Evolutionary conservation across 2,797 vertebrate genomes (phyloP).

Genomic region (Okamejei kenojei): DNA sequence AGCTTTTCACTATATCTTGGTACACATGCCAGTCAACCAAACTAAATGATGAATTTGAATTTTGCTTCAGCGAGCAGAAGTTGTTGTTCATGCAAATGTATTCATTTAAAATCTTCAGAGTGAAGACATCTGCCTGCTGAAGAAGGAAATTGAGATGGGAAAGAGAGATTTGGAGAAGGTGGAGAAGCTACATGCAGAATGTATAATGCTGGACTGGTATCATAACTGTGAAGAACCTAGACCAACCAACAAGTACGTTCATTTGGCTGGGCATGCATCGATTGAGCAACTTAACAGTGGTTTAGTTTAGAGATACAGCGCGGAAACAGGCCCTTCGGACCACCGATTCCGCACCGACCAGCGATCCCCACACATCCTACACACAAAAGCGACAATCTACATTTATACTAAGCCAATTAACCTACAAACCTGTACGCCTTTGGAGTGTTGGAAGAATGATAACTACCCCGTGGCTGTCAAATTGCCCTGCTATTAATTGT

Average conservation of each 20-base stretch:
- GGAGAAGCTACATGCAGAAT: constrained; percentile 52
- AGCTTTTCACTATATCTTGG: no score
- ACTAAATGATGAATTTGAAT: neutral
- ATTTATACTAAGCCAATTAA: no score
- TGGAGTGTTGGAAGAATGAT: no score
- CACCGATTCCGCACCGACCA: no score
- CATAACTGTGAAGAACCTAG: constrained; percentile 47
- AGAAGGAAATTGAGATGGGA: constrained; percentile 61
- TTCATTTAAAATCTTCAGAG: constrained; percentile 49
- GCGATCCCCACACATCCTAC: no score
- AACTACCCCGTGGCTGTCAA: neutral
- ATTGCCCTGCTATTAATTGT: neutral
- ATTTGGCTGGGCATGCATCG: no score
- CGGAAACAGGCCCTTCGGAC: no score
- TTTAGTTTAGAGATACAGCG: no score
- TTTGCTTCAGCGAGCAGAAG: neutral
- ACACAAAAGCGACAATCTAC: no score
- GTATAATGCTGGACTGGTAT: constrained; percentile 58
- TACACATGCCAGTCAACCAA: no score
- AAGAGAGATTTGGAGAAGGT: constrained; percentile 55
- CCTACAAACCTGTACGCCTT: no score
- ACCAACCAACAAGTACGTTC: constrained; percentile 50
- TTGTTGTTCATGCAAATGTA: neutral
- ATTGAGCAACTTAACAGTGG: neutral
- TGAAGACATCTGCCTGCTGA: constrained; percentile 60